These are phyloP conservation scores for Lycaon pictus DNA, from an alignment of 2,113 vertebrate species.

Conservation along the genomic window DNA sequence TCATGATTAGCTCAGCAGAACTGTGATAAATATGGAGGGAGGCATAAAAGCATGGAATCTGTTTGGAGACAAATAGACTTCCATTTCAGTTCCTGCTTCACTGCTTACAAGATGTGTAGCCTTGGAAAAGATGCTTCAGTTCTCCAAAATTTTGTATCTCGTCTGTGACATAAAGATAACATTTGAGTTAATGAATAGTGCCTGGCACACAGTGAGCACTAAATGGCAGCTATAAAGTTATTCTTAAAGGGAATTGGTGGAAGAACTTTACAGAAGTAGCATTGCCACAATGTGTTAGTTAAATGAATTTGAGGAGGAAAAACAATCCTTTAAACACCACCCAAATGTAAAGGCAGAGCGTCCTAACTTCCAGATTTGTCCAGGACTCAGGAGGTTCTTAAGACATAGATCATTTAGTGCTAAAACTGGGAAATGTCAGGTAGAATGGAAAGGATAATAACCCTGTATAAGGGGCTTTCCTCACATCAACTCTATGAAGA, in stretches of 20 bases:
- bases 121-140: not conserved
- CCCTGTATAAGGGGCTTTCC: not conserved
- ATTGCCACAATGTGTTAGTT: not conserved
- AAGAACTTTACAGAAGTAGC: not conserved
- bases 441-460: not conserved
- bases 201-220: not conserved
- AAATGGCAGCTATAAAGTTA: not conserved
- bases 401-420: rapidly evolving
- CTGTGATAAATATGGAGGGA: not conserved
- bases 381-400: not conserved
- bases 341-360: not conserved
- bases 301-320: not conserved
- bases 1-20: not conserved
- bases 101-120: not conserved
- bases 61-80: not conserved
- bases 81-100: not conserved
- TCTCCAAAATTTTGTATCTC: not conserved
- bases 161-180: not conserved
- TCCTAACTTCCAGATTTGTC: not conserved
- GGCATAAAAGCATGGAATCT: not conserved
- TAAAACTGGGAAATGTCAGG: not conserved
- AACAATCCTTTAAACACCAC: not conserved
- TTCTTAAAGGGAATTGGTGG: not conserved
- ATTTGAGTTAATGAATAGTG: not conserved
- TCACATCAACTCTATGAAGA: not conserved